These are phyloP conservation scores for Limnephilus auricula DNA, from an alignment of 2,888 invertebrate genomes.

Conservation along the genomic window DNA sequence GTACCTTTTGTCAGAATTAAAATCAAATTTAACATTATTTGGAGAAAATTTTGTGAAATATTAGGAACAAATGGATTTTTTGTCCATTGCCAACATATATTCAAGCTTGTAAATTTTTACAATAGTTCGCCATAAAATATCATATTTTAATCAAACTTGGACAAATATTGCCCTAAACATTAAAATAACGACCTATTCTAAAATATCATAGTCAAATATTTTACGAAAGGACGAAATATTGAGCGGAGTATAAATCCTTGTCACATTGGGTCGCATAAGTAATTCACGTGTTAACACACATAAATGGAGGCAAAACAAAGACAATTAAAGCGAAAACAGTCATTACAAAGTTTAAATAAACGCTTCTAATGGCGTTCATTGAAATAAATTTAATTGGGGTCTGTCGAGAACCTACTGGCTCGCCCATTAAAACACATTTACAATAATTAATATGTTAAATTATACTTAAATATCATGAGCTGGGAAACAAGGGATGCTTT, in stretches of 20 bases:
- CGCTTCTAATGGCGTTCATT: conserved; percentile 44
- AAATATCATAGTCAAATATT: too few relatives aligned
- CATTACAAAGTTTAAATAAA: conserved; percentile 53
- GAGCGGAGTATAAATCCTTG: conserved; percentile 15
- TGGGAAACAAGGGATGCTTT: neutral
- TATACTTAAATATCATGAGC: conserved; percentile 10
- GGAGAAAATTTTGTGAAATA: too few relatives aligned
- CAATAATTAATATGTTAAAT: conserved; percentile 32
- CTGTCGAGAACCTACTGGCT: conserved; percentile 17
- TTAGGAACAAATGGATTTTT: too few relatives aligned
- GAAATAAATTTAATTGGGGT: conserved; percentile 53
- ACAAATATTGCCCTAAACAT: too few relatives aligned
- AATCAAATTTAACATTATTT: too few relatives aligned
- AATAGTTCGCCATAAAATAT: too few relatives aligned
- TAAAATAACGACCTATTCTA: too few relatives aligned
- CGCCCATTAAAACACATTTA: conserved; percentile 40
- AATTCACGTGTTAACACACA: conserved; percentile 46
- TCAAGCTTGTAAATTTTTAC: too few relatives aligned
- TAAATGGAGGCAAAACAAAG: conserved; percentile 51
- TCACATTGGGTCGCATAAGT: conserved; percentile 38
- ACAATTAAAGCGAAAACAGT: conserved; percentile 54
- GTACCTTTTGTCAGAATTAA: too few relatives aligned
- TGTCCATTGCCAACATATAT: too few relatives aligned
- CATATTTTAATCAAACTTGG: too few relatives aligned
- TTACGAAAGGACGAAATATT: too few relatives aligned